Percentiles rank a stretch among this genome's conserved stretches.
These are phyloP conservation scores for Cercopithecus petaurista DNA, from an alignment of 2,797 vertebrate genomes.

Conservation along the genomic window DNA sequence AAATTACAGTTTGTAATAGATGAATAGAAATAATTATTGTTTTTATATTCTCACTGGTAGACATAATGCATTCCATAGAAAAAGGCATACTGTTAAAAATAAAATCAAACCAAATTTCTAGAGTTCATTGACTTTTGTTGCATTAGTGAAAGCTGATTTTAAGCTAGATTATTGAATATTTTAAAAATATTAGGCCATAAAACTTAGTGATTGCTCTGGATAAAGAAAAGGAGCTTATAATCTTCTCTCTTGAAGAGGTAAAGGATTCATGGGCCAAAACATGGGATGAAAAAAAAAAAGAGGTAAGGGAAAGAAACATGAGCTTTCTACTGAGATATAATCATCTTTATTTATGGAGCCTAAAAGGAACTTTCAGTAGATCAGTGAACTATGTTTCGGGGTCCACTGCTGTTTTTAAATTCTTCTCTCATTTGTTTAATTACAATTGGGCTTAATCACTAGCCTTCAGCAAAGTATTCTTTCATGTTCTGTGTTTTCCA, in stretches of 20 bases:
- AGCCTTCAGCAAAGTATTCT: neutral
- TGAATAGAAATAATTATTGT: neutral
- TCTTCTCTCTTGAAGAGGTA: neutral
- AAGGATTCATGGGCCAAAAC: neutral
- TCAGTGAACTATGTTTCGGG: neutral
- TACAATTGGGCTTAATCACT: neutral
- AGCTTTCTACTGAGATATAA: neutral
- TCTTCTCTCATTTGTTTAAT: slow-evolving; percentile 15
- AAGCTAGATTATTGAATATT: neutral
- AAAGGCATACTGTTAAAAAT: neutral
- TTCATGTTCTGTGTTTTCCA: neutral
- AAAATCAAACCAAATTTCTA: neutral
- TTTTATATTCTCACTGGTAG: neutral
- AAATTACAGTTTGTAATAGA: neutral
- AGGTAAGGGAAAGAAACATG: neutral
- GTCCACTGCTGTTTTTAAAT: slow-evolving; percentile 43
- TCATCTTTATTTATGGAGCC: neutral
- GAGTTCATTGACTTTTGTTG: neutral
- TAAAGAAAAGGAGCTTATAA: neutral
- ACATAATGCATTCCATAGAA: neutral
- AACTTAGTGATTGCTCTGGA: neutral
- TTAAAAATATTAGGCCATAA: neutral
- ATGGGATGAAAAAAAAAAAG: neutral
- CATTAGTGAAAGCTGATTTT: neutral
- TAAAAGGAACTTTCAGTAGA: neutral